Evolutionary conservation across 2,888 invertebrate species (phyloP).

Genomic region (Meiosimyza decipiens): DNA sequence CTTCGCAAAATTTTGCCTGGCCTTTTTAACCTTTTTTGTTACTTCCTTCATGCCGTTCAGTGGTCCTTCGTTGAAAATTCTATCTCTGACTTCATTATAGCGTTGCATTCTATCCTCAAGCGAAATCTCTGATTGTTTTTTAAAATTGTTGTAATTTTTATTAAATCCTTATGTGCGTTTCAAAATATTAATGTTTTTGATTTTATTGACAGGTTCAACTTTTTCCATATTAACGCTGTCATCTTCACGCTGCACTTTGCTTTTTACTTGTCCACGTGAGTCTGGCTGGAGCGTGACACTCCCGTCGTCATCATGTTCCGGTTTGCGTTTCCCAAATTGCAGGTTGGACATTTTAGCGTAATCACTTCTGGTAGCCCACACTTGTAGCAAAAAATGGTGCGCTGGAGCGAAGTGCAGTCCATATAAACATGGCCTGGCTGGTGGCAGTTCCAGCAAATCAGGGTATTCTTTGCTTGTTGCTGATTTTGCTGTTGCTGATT

Average conservation of each 20-base stretch:
- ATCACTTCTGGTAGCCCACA: neutral
- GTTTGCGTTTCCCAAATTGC: constrained; percentile 10
- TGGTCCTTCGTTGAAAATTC: neutral
- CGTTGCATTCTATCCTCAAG: neutral
- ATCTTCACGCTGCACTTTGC: too few relatives aligned
- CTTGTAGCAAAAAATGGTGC: too few relatives aligned
- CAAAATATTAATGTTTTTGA: too few relatives aligned
- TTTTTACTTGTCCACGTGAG: neutral
- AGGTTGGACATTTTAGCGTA: constrained; percentile 17
- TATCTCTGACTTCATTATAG: neutral
- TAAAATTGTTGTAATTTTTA: too few relatives aligned
- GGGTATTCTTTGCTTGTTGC: too few relatives aligned
- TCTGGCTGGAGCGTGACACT: neutral
- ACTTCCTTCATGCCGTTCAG: neutral
- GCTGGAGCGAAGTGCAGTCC: too few relatives aligned
- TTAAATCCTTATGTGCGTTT: too few relatives aligned
- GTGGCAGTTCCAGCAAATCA: too few relatives aligned
- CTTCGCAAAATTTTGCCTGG: neutral
- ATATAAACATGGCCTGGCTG: too few relatives aligned
- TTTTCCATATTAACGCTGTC: too few relatives aligned
- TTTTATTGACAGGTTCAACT: too few relatives aligned
- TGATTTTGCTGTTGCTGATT: too few relatives aligned
- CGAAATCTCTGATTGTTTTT: neutral
- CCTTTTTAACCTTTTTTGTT: neutral
- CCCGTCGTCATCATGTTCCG: neutral